These are phyloP conservation scores for Sipha maydis DNA, from an alignment of 2,888 invertebrate genomes.

Conservation along the genomic window DNA sequence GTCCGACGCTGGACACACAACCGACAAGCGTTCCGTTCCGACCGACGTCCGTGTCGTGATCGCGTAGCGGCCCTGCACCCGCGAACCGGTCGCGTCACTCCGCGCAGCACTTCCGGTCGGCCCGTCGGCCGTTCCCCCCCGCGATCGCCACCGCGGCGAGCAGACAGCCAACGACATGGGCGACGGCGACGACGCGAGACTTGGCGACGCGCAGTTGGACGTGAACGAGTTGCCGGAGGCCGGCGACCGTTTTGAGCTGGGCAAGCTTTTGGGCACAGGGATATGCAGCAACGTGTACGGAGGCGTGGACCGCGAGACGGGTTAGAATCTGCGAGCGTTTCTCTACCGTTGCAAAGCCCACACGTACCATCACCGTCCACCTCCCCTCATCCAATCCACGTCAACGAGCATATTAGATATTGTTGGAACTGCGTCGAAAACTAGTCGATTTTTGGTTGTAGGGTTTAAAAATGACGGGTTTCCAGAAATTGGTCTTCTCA, in stretches of 20 bases:
- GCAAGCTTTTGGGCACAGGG: constrained; percentile 77
- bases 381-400: no score
- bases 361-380: no score
- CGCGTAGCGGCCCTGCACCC: no score
- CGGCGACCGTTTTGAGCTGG: constrained; percentile 78
- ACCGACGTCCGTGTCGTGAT: not conserved
- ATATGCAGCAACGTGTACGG: constrained; percentile 81
- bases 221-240: constrained; percentile 80
- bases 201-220: constrained; percentile 16
- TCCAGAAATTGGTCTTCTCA: no score
- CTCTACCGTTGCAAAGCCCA: no score
- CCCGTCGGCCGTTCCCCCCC: not conserved
- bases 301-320: constrained; percentile 77
- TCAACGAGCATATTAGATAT: no score
- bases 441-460: no score
- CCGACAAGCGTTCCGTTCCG: not conserved
- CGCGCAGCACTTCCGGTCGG: not conserved
- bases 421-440: no score
- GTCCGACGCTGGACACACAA: not conserved
- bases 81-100: not conserved
- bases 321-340: constrained; percentile 67
- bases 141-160: not conserved
- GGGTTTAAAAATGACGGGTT: no score
- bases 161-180: no score
- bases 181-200: not conserved